Evolutionary conservation across 2,797 vertebrate species (phyloP).

Genomic region (Lacerta bilineata): DNA sequence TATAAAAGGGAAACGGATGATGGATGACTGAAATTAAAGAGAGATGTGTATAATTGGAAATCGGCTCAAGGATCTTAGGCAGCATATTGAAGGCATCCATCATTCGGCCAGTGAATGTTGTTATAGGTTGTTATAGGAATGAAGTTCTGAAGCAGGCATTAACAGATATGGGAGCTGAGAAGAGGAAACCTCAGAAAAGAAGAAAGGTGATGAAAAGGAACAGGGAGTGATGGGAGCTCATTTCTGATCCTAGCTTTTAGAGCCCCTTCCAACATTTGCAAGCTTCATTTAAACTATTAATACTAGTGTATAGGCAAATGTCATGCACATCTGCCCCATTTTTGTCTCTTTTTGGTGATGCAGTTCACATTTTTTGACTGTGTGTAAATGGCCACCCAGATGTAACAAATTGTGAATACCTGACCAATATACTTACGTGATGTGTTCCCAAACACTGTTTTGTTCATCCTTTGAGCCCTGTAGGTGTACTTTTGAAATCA

Average conservation of each 20-base stretch:
- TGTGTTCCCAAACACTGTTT: background rate
- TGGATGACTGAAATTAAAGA: constrained; percentile 77
- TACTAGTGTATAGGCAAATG: no score
- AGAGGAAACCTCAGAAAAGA: background rate
- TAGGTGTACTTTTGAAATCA: background rate
- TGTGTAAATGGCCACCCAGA: no score
- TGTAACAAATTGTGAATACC: background rate
- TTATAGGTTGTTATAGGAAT: constrained; percentile 67
- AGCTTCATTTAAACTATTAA: no score
- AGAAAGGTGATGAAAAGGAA: constrained; percentile 42
- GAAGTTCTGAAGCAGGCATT: constrained; percentile 50
- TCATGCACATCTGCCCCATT: background rate
- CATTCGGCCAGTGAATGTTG: constrained; percentile 68
- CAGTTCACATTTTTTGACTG: background rate
- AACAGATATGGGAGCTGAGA: constrained; percentile 30
- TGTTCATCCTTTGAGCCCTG: background rate
- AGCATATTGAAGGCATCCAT: constrained; percentile 80
- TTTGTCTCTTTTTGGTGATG: background rate
- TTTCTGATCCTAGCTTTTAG: background rate
- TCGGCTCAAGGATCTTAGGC: constrained; percentile 70
- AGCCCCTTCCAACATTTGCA: background rate
- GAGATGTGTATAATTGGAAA: constrained; percentile 76
- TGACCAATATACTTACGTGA: background rate
- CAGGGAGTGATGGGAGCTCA: constrained; percentile 2
- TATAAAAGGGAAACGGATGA: constrained; percentile 68